Evolutionary conservation across 1,140 invertebrate species (phyloP).

Genomic region (Penaeus chinensis): DNA sequence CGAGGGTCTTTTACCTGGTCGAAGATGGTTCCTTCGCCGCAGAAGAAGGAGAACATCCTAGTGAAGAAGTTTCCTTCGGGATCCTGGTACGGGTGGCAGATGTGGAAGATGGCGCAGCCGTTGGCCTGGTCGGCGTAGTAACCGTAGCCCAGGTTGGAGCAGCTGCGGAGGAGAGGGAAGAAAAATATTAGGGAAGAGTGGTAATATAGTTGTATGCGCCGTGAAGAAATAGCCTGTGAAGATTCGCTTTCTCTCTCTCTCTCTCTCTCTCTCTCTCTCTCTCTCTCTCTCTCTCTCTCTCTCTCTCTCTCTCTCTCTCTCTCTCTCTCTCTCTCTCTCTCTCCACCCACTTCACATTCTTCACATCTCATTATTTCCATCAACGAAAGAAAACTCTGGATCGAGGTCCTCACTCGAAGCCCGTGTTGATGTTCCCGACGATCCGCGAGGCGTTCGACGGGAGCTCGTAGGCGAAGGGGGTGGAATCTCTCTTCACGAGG

Average conservation of each 20-base stretch:
- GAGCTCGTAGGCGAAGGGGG: slow-evolving; percentile 40
- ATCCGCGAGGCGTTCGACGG: slow-evolving; percentile 48
- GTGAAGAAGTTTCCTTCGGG: slow-evolving; percentile 17
- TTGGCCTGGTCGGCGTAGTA: slow-evolving; percentile 89
- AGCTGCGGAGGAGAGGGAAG: slow-evolving; percentile 72
- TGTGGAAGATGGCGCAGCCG: slow-evolving; percentile 87
- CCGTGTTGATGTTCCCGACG: slow-evolving; percentile 41
- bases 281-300: too few relatives aligned
- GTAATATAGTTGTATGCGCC: too few relatives aligned
- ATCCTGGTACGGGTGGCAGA: slow-evolving; percentile 71
- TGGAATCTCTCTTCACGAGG: slow-evolving; percentile 43
- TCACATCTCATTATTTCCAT: too few relatives aligned
- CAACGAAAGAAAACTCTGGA: not conserved
- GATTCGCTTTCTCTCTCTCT: too few relatives aligned
- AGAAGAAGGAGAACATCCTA: slow-evolving; percentile 56
- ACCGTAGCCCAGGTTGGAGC: slow-evolving; percentile 81
- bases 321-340: not conserved
- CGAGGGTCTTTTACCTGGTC: slow-evolving; percentile 31
- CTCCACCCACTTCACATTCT: too few relatives aligned
- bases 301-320: not conserved
- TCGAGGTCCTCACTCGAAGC: slow-evolving; percentile 32
- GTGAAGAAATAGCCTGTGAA: too few relatives aligned
- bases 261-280: too few relatives aligned
- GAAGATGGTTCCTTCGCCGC: slow-evolving; percentile 56
- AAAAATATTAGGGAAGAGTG: too few relatives aligned